These are phyloP conservation scores for Octopus bimaculoides DNA, from an alignment of 1,140 invertebrate species.

Conservation along the genomic window DNA sequence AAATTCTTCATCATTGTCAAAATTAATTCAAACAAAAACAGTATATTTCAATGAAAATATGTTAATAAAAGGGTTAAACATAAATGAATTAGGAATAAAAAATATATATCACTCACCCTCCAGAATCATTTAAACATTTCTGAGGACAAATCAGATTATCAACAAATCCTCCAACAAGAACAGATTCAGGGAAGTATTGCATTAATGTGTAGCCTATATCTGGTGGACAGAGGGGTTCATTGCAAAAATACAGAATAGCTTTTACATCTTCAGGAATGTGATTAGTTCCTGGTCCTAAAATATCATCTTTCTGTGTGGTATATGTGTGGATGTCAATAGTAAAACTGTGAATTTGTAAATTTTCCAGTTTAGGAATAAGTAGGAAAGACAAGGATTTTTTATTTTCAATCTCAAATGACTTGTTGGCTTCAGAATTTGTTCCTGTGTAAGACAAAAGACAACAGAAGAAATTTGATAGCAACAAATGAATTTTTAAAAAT, in stretches of 20 bases:
- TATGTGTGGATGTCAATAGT: conserved; percentile 23
- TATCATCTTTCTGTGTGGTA: conserved; percentile 15
- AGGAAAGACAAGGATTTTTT: conserved; percentile 22
- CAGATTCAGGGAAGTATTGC: conserved; percentile 24
- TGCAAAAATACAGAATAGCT: conserved; percentile 28
- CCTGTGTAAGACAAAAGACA: conserved; percentile 21
- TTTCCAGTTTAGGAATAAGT: conserved; percentile 25
- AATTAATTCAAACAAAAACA: no score
- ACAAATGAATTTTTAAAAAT: no score
- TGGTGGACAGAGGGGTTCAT: conserved; percentile 29
- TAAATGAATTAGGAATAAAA: no score
- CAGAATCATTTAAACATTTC: conserved; percentile 2
- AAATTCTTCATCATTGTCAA: no score
- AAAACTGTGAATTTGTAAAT: conserved; percentile 25
- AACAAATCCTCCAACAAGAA: conserved; percentile 32
- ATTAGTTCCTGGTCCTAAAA: background rate
- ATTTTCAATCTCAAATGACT: conserved; percentile 25
- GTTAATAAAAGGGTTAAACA: no score
- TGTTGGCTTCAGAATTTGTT: conserved; percentile 18
- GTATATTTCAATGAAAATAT: no score
- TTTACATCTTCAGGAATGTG: conserved; percentile 26
- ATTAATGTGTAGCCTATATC: conserved; percentile 26
- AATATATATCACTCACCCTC: conserved; percentile 7
- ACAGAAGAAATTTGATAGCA: background rate
- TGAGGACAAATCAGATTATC: conserved; percentile 27